These are phyloP conservation scores for Drosophila rubida DNA, from an alignment of 2,888 invertebrate genomes.

Conservation along the genomic window DNA sequence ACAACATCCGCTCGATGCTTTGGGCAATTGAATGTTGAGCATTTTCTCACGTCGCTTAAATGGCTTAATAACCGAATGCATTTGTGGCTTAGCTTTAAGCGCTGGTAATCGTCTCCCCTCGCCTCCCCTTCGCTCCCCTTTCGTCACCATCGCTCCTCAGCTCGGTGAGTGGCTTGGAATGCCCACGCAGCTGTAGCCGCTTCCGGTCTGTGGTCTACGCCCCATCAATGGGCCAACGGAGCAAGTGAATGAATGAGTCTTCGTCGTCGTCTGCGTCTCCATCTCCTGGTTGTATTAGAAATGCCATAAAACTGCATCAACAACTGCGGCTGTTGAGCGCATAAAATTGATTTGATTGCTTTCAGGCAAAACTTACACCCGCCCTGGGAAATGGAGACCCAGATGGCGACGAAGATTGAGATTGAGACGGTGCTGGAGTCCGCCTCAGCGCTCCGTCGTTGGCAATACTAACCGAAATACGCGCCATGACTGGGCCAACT, in stretches of 20 bases:
- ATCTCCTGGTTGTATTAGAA: constrained; percentile 62
- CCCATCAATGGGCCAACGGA: constrained; percentile 57
- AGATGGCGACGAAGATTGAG: constrained; percentile 18
- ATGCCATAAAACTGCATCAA: constrained; percentile 70
- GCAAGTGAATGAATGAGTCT: constrained; percentile 58
- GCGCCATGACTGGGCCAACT: constrained; percentile 51
- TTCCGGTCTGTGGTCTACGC: constrained; percentile 75
- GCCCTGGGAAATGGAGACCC: constrained; percentile 37
- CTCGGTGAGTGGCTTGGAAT: constrained; percentile 37
- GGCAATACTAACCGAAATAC: constrained; percentile 56
- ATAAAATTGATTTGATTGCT: constrained; percentile 78
- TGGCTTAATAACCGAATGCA: constrained; percentile 78
- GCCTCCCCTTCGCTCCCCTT: neutral
- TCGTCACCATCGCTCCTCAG: neutral
- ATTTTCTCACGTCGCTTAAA: constrained; percentile 79
- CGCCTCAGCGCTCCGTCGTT: no score
- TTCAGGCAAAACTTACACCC: constrained; percentile 48
- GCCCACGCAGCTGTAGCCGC: constrained; percentile 62
- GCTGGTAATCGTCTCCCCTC: constrained; percentile 54
- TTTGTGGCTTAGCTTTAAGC: constrained; percentile 77
- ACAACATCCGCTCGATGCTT: constrained; percentile 58
- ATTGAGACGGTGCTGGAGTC: constrained; percentile 11
- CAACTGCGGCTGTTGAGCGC: constrained; percentile 52
- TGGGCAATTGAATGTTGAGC: constrained; percentile 61
- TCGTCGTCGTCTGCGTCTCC: neutral